Conservation (phyloP, 2,888 invertebrate genomes). For the Drosophila borborema region DNA sequence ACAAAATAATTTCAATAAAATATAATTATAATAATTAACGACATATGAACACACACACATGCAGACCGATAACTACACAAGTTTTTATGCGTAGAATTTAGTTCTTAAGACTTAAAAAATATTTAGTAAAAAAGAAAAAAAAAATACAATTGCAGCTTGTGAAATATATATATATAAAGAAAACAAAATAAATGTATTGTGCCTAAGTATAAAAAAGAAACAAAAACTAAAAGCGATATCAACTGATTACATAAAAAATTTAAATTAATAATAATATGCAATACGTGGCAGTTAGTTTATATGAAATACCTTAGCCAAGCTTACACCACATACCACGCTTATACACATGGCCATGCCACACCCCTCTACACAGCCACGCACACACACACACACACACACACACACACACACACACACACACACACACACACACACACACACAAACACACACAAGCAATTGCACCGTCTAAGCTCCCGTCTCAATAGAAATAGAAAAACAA, state of each 20-base stretch:
- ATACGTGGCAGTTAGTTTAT: conserved; percentile 42
- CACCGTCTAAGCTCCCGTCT: conserved; percentile 74
- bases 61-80: conserved; percentile 46
- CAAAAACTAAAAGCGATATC: conserved; percentile 24
- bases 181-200: conserved; percentile 76
- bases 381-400: conserved; percentile 18
- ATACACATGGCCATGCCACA: conserved; percentile 35
- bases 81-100: conserved; percentile 76
- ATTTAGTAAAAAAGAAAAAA: conserved; percentile 49
- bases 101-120: conserved; percentile 53
- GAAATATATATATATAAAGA: conserved; percentile 30
- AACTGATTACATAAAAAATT: conserved; percentile 43
- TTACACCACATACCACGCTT: conserved; percentile 29
- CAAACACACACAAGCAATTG: conserved; percentile 49
- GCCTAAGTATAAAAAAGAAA: conserved; percentile 68
- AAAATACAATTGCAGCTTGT: conserved; percentile 40
- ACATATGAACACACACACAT: conserved; percentile 29
- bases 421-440: background rate
- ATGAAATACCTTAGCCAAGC: conserved; percentile 66
- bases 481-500: conserved; percentile 34
- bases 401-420: conserved; percentile 13
- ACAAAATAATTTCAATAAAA: conserved; percentile 55
- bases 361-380: conserved; percentile 11
- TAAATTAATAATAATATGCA: conserved; percentile 26
- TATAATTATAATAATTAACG: conserved; percentile 36